A percentile compares a stretch with the other conserved stretches of the same genome.
Evolutionary conservation across 2,888 invertebrate species (phyloP).

Genomic region (Seira sanloemensis): DNA sequence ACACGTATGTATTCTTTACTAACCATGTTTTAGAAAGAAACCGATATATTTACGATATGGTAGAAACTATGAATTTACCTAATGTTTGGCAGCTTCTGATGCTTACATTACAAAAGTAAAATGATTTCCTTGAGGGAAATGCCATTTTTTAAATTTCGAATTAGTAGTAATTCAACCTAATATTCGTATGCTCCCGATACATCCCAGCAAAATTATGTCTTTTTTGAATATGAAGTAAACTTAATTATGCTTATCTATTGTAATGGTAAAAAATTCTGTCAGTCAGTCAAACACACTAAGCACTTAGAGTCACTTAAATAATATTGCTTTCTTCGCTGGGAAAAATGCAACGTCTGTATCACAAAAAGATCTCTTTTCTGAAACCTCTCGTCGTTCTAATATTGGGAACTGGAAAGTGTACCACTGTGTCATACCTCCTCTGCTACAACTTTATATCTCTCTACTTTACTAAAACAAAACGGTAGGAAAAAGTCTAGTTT

Average conservation of each 20-base stretch:
- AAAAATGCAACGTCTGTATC: constrained; percentile 55
- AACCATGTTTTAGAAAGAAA: constrained; percentile 11
- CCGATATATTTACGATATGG: constrained; percentile 41
- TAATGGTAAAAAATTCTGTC: constrained; percentile 61
- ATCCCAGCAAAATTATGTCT: no score
- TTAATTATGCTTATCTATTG: neutral
- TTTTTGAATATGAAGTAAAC: no score
- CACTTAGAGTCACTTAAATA: no score
- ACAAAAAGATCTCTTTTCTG: constrained; percentile 39
- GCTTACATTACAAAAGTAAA: constrained; percentile 26
- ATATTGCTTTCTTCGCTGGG: constrained; percentile 35
- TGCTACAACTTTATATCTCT: neutral
- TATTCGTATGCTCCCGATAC: no score
- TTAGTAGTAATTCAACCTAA: no score
- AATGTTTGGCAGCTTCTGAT: constrained; percentile 57
- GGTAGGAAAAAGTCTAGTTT: constrained; percentile 26
- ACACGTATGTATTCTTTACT: neutral
- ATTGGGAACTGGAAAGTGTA: neutral
- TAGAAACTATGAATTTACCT: constrained; percentile 15
- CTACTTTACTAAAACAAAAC: neutral
- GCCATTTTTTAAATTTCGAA: no score
- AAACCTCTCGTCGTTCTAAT: constrained; percentile 56
- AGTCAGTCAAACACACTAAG: constrained; percentile 52
- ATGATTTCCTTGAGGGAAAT: constrained; percentile 5
- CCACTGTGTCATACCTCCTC: neutral